Evolutionary conservation across 2,888 invertebrate genomes (phyloP), one percentile per base, ranked within the genome.

Genomic region (Drymonia ruficornis): DNA sequence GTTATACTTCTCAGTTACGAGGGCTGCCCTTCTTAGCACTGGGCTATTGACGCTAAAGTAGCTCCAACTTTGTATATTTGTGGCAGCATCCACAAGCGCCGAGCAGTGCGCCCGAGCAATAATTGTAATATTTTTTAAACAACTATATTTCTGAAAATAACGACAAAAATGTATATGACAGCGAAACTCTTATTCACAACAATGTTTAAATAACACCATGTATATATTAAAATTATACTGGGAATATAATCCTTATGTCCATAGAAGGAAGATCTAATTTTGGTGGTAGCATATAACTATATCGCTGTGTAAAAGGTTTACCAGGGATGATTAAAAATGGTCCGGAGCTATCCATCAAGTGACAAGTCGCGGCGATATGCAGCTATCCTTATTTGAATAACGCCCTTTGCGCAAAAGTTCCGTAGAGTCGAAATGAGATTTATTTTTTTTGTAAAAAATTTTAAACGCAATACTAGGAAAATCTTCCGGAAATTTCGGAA

Each of bases 361-460:
- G 83, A 84, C 84, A 79, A 82, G 84, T 86, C 81, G 78, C 75
- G 74, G 75, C 80, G 83, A 83, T 86, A 83, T 77, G 78, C 77
- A 73, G 65, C 68, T 80, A 72, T 79, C 80, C 87, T 86, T 86
- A 89, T 90, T 89, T 89, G 84, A 87, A 89, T 89, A 89, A 81
- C 75, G 75, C 62, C 71, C 62, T 68, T 59, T 52, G 60, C 50
- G 58, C 70, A 60, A 28, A 47, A 64, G 59, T 23, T 18, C 51
- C 28, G 43, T 64, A 36, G 74, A 73, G 61, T 42, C 47, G 56
- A 43, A 57, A 23, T 18, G 13, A 7, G 13, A 16, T 42, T 42
- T 16, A 15, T 8, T 16, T 42, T 16, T 11, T 7, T 16, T 38
- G 0, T 38, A 7, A 15, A 6, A 23, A 23, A 23, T 23, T 23